Evolutionary conservation across 2,888 invertebrate genomes (phyloP), one percentile per base, ranked within the genome.

Genomic region (Diarsia rubi): DNA sequence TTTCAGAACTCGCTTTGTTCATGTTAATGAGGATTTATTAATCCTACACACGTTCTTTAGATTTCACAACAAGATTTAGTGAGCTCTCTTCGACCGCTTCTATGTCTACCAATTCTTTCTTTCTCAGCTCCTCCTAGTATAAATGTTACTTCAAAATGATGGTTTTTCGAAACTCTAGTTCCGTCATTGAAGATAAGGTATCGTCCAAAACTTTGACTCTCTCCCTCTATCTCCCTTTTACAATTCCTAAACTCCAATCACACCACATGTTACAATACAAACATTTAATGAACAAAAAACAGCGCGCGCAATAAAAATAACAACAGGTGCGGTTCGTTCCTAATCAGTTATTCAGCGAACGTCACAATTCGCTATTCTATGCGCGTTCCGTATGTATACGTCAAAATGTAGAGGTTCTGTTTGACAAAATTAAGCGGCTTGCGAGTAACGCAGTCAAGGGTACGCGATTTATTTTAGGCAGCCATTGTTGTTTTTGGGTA

Each of bases 301-400:
- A 75, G 63, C 54, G 52, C 71, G 72, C 79, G 81, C 80, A 85
- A 79, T 83, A 78, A 79, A 84, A 81, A 75, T 78, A 80, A 88
- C 89, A 91, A 91, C 93, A 93, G 93, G 92, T 93, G 92, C 90
- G 88, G 86, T 82, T 82, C 79, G 85, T 82, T 84, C 86, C 91
- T 91, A 92, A 94, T 94, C 92, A 92, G 89, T 88, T 88, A 94
- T 94, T 94, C 93, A 89, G 89, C 88, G 84, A 85, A 87, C 90
- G 87, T 87, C 80, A 82, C 86, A 87, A 90, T 90, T 93, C 90
- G 87, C 90, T 91, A 93, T 93, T 93, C 92, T 73, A 82, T 89
- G 83, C 90, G 91, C 65, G 69, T 74, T n/a, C 70, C 66, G 69
- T 81, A 69, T 79, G 73, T 91, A 91, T 91, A 92, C 92, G 92